phyloP scores from a whole-genome alignment of 2,888 invertebrate genomes.

The Tubulanus polymorphus region DNA sequence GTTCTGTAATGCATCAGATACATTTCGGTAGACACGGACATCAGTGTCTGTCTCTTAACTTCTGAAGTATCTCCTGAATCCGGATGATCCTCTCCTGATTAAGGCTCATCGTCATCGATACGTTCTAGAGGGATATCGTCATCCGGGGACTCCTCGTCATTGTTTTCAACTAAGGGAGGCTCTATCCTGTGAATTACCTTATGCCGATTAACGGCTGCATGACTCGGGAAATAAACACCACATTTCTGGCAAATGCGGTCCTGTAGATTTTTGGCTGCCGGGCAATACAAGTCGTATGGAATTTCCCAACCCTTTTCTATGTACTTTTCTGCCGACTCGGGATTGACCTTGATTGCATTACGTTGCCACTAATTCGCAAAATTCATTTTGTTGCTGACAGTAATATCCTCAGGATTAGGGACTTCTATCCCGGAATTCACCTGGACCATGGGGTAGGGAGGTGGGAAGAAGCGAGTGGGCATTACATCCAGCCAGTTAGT shows the following conservation, averaged over 20 bases:
- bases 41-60: too few species aligned
- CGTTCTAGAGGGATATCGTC: background rate
- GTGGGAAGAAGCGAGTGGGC: background rate
- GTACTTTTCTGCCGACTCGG: background rate
- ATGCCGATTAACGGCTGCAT: constrained; percentile 1
- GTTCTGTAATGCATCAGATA: background rate
- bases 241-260: constrained; percentile 4
- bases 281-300: constrained; percentile 10
- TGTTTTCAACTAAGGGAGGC: background rate
- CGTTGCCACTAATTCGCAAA: background rate
- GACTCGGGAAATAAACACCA: constrained; percentile 9
- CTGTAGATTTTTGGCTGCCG: background rate
- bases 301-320: background rate
- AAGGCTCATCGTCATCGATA: background rate
- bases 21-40: background rate
- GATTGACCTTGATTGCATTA: background rate
- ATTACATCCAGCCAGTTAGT: background rate
- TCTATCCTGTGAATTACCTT: background rate
- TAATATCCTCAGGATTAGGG: background rate
- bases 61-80: background rate
- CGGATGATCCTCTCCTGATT: background rate
- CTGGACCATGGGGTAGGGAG: background rate
- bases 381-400: background rate
- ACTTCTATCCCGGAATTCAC: background rate
- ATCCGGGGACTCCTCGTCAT: background rate